Evolutionary conservation across 2,113 vertebrate species (phyloP), one percentile per base, ranked within the genome.

Genomic region (Hylia prasina): DNA sequence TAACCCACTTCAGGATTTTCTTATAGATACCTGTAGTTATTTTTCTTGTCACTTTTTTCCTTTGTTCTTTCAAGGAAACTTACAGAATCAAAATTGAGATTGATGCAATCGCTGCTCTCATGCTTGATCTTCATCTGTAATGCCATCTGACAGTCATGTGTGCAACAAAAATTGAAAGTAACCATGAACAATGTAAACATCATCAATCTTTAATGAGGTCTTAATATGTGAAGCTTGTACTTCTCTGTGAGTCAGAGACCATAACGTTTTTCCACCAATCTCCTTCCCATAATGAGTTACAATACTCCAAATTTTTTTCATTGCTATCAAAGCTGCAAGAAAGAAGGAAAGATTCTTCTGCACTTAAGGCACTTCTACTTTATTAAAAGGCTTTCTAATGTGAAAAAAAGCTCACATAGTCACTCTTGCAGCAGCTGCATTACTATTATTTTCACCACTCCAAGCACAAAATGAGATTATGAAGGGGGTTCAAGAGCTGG

Each of bases 391-490:
- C 73, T 95, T 96, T 95, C 93, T 96, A 93, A 97, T 86, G 93
- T 93, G 92, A 97, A 98, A 97, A 97, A 98, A 90, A 8, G 72
- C 96, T 97, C 96, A 91, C 94, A 44, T 61, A 93, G 97, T 95
- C 97, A 95, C 96, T 97, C 96, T 88, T 75, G n/a, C 1, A 15
- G 95, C 70, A 81, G 92, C 53, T 90, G 89, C 95, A 87, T 96
- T 97, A 87, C 70, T 63, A 58, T 96, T 97, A 97, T 97, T 97
- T 97, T 96, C 95, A 96, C 89, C 83, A 96, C 92, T 97, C 94
- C 61, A 85, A 95, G 93, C 91, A 96, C 84, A 96, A 97, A 98
- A 98, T 97, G 95, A 94, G 97, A 98, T 98, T 98, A 98, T 39
- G 89, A 84, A 92, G 82, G 48, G 87, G 65, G 88, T 95, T 97